Base-by-base conservation (phyloP, 2,113 vertebrate genomes). In the Arvicanthis niloticus region DNA sequence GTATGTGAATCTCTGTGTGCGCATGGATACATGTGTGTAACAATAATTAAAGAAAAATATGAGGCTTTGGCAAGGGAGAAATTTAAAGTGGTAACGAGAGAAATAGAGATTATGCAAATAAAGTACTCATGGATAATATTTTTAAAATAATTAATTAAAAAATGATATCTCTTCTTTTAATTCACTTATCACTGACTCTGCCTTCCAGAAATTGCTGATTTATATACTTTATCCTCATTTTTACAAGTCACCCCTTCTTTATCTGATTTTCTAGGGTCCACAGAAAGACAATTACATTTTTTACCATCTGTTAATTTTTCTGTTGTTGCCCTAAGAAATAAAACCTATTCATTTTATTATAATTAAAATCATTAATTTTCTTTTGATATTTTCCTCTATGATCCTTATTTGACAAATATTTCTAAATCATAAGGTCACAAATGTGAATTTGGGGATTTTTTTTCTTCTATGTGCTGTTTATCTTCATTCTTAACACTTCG, bases 291-390 rank as follows among this genome's bases (percentile, higher is more conserved):
- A 81, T 87, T 84, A 42, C 26, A 85, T 62, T 92, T 92, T 93
- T 89, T 26, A 80, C 48, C 58, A 75, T 93, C 31, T 91, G 31
- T 68, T 84, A 84, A 24, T 85, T 91, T 89, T 94, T 88, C 53
- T 78, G 22, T 67, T 53, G 29, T 72, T 31, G 7, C 13, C 45
- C 62, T 60, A 72, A 0, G 65, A 40, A 93, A 90, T 56, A 92
- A 73, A 88, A 78, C 5, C 5, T 65, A 91, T 40, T 67, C 53
- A 58, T 86, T 88, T 67, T 87, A 17, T 90, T 45, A 24, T 56
- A 56, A 70, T 92, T 13, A 80, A 80, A 89, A 86, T 65, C 37
- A 76, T 40, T 29, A 67, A 51, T 34, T 95, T 92, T 91, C 80
- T 67, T 77, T 85, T 92, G n/a, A 40, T 19, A 26, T 15, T 62